Conservation (phyloP, 2,888 invertebrate genomes). For the Agrochola litura region DNA sequence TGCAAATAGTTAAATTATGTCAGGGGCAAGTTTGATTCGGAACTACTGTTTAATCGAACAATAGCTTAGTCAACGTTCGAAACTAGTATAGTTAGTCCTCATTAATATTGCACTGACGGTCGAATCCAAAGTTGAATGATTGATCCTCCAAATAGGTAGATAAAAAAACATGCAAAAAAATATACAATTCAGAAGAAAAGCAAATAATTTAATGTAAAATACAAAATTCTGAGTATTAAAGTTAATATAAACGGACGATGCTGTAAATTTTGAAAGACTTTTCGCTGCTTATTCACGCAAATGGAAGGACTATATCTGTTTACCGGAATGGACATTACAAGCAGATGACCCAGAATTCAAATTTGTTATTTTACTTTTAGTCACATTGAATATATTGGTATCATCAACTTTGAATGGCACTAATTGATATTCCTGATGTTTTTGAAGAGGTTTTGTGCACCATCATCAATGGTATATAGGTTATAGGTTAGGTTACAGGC, state of each 20-base stretch:
- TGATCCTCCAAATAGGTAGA: background rate
- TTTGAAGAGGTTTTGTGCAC: background rate
- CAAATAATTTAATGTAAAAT: background rate
- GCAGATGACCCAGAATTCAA: slow-evolving; percentile 44
- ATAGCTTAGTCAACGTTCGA: slow-evolving; percentile 25
- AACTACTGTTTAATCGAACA: slow-evolving; percentile 47
- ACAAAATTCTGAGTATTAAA: slow-evolving; percentile 15
- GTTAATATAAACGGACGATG: slow-evolving; percentile 15
- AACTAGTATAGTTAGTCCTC: slow-evolving; percentile 6
- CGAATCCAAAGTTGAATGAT: background rate
- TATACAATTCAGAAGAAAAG: background rate
- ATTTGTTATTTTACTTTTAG: slow-evolving; percentile 30
- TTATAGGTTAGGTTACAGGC: no score
- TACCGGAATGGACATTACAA: slow-evolving; percentile 37
- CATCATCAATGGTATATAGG: no score
- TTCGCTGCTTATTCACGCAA: slow-evolving; percentile 31
- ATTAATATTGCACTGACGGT: background rate
- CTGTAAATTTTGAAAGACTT: slow-evolving; percentile 13
- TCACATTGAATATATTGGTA: background rate
- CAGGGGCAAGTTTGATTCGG: slow-evolving; percentile 45
- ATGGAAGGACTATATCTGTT: slow-evolving; percentile 47
- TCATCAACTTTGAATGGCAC: background rate
- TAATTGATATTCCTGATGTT: background rate
- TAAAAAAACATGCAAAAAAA: background rate
- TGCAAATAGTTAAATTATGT: slow-evolving; percentile 35